Base-by-base conservation (phyloP, 2,797 vertebrate species). In the Rhinoraja longicauda region DNA sequence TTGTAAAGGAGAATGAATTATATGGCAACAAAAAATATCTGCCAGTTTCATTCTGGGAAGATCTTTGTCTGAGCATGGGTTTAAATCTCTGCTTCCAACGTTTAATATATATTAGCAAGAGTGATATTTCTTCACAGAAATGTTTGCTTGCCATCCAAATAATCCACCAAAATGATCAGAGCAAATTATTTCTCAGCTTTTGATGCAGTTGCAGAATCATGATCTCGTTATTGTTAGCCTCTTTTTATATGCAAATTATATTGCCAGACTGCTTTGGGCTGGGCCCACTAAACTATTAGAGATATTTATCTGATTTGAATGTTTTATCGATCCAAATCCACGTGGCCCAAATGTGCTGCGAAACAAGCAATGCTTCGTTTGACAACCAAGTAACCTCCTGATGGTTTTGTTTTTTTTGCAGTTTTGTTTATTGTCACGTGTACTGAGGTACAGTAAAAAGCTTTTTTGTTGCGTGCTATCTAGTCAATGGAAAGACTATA, bases 41-140 rank as follows among this genome's bases (percentile, higher is more conserved):
- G 86, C 70, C 59, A 70, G 64, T n/a, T 67, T 90, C 9, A 67
- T 90, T 90, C 62, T 8, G 7, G 0, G 5, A 36, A 67, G 32
- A 86, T 90, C 62, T 12, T 90, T 70, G 8, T 64, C 86, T 67
- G 6, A 67, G 62, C 86, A 88, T 8, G n/a, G 21, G 59, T 62
- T 88, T 88, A 26, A 64, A 88, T 32, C 62, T 64, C 12, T 64
- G 86, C 17, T 59, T 88, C 29, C n/a, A 67, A 59, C 17, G n/a
- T 4, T 17, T 64, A 8, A 24, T 67, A 32, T 19, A 67, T 36
- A 32, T 90, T 21, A 36, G 86, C 17, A 90, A 36, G 19, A 67
- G 17, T 90, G n/a, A 67, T 10, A n/a, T 21, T 90, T 67, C 62
- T 90, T 90, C 62, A 67, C 59, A 90, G n/a, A 90, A 67, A 67